Evolutionary conservation across 2,888 invertebrate genomes (phyloP).

Genomic region (Aphrophora alni): DNA sequence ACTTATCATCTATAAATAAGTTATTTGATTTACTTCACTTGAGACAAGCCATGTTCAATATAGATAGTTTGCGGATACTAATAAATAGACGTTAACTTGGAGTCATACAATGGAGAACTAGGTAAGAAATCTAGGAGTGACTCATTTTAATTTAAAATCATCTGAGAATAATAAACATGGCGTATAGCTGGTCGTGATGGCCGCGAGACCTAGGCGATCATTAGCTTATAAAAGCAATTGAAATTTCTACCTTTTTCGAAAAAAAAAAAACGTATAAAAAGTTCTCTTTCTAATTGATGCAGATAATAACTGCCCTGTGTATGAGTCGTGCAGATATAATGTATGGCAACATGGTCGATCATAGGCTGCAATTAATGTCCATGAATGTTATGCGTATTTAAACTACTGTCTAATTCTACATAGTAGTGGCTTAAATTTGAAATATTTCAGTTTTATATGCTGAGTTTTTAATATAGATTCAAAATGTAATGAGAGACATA

Average conservation of each 20-base stretch:
- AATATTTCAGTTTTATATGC: too few relatives aligned
- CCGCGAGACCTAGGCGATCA: slow-evolving; percentile 11
- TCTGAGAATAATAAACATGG: slow-evolving; percentile 21
- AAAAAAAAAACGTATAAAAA: slow-evolving; percentile 23
- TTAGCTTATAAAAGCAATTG: slow-evolving; percentile 37
- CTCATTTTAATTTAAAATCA: slow-evolving; percentile 36
- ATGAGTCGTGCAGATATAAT: background rate
- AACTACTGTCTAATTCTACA: too few relatives aligned
- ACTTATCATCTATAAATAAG: too few relatives aligned
- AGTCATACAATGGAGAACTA: background rate
- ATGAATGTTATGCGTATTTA: background rate
- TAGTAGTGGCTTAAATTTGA: too few relatives aligned
- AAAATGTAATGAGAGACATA: too few relatives aligned
- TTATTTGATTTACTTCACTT: too few relatives aligned
- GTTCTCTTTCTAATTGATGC: slow-evolving; percentile 33
- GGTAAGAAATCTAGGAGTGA: background rate
- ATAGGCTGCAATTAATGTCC: background rate
- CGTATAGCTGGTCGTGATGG: slow-evolving; percentile 17
- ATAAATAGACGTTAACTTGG: background rate
- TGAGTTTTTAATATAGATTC: too few relatives aligned
- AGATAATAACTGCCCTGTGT: background rate
- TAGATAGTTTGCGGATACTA: too few relatives aligned
- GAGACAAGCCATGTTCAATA: too few relatives aligned
- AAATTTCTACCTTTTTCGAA: slow-evolving; percentile 30
- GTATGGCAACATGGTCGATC: background rate